phyloP scores from a whole-genome alignment of 2,888 invertebrate species.

The Ornithoptera priamus region DNA sequence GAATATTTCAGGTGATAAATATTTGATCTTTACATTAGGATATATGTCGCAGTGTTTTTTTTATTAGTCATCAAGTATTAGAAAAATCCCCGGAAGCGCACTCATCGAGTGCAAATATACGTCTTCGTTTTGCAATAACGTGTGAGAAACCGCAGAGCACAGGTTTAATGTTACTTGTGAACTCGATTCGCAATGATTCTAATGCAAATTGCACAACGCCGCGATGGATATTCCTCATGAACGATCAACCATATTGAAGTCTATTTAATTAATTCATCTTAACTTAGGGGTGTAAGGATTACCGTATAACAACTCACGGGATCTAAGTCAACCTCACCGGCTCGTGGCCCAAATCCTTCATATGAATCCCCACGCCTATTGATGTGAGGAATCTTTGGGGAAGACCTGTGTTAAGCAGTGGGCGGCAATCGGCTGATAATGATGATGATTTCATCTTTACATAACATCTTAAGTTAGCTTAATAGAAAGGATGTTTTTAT shows the following conservation, averaged over 20 bases:
- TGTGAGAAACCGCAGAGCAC: constrained; percentile 12
- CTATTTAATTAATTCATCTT: neutral
- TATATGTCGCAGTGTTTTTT: neutral
- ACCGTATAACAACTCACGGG: too few species aligned
- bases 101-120: constrained; percentile 11
- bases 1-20: neutral
- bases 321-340: neutral
- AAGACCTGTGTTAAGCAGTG: too few species aligned
- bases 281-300: too few species aligned
- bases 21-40: neutral
- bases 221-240: neutral
- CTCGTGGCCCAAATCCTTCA: too few species aligned
- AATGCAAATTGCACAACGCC: neutral
- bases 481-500: too few species aligned
- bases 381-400: too few species aligned
- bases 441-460: too few species aligned
- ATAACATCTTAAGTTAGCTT: too few species aligned
- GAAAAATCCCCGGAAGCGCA: constrained; percentile 16
- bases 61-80: constrained; percentile 9
- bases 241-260: neutral
- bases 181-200: constrained; percentile 1
- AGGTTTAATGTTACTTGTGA: neutral
- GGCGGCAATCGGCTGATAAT: too few species aligned
- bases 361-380: too few species aligned
- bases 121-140: constrained; percentile 15